Base-by-base conservation (phyloP, 2,113 vertebrate genomes). In the Acrocephalus kingi region DNA sequence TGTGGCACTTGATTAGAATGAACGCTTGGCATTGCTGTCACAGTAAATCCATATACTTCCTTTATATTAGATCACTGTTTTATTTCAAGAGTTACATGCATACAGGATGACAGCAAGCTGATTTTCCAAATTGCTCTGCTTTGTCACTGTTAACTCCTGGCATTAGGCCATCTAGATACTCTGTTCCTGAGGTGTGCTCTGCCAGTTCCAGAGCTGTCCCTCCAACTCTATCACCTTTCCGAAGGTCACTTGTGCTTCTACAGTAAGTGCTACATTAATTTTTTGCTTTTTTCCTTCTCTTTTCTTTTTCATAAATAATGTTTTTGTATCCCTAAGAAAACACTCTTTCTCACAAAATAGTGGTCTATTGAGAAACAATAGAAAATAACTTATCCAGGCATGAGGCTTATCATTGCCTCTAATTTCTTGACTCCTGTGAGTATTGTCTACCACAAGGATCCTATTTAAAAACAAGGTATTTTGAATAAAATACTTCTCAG, bases 61-160 rank as follows among this genome's bases (percentile, higher is more conserved):
- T 73, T 83, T 95, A 56, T 86, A 84, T 96, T 94, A 96, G 82
- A 95, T 96, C 87, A 85, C 82, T 94, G 67, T 39, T 96, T 96
- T 94, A 95, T 92, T 95, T 95, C 87, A 90, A 74, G 85, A 80
- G 82, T 90, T 95, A 90, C 90, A 93, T 90, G 79, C 85, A 92
- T n/a, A 69, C 52, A 80, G 68, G 82, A 85, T 96, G 92, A 94
- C 95, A 97, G 87, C 59, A 80, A 84, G 72, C 87, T 96, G 94
- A 94, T 96, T 94, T 97, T 96, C 96, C 95, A 96, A 96, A 95
- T 95, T 96, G 75, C 91, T 93, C 84, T 96, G 89, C 96, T 96
- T 96, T 95, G 84, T 94, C 93, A 95, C 90, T 92, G 91, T 84
- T 94, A 89, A 62, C 71, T 94, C 93, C 90, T 90, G 72, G 94